These are phyloP conservation scores for Crocallis elinguaria DNA, from an alignment of 2,888 invertebrate species.

Conservation along the genomic window DNA sequence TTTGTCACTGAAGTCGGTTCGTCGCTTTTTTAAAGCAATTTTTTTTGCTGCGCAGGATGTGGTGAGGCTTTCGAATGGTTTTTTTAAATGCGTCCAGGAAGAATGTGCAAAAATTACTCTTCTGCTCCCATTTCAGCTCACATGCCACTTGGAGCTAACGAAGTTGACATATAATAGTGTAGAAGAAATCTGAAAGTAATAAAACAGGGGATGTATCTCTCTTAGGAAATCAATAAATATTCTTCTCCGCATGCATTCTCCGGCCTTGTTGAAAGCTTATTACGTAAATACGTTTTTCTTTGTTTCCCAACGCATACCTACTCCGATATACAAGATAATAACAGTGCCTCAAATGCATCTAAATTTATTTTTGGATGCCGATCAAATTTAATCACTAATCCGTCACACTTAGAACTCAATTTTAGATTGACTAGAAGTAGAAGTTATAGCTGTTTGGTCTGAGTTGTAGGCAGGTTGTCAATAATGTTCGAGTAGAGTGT, in stretches of 20 bases:
- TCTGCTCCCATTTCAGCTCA: no score
- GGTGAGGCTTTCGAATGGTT: no score
- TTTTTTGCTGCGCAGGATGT: no score
- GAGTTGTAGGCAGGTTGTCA: not conserved
- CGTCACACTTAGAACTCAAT: not conserved
- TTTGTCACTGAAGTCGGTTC: no score
- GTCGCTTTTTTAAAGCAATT: no score
- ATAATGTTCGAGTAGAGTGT: no score
- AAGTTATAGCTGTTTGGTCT: not conserved
- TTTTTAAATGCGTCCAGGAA: no score
- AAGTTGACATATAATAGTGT: no score
- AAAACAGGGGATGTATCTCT: not conserved
- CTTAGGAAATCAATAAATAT: constrained; percentile 9
- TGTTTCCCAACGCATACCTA: constrained; percentile 2
- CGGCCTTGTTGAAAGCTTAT: constrained; percentile 20
- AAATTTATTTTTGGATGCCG: not conserved
- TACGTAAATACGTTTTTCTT: constrained; percentile 5
- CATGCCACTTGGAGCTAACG: no score
- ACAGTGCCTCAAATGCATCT: constrained; percentile 14
- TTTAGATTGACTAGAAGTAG: not conserved
- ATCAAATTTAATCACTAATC: not conserved
- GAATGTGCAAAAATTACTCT: no score
- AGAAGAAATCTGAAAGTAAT: not conserved
- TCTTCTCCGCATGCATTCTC: constrained; percentile 5
- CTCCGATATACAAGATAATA: not conserved